A percentile compares a stretch with the other conserved stretches of the same genome.
These are phyloP conservation scores for Pelobates cultripes DNA, from an alignment of 2,797 vertebrate genomes.

Conservation along the genomic window DNA sequence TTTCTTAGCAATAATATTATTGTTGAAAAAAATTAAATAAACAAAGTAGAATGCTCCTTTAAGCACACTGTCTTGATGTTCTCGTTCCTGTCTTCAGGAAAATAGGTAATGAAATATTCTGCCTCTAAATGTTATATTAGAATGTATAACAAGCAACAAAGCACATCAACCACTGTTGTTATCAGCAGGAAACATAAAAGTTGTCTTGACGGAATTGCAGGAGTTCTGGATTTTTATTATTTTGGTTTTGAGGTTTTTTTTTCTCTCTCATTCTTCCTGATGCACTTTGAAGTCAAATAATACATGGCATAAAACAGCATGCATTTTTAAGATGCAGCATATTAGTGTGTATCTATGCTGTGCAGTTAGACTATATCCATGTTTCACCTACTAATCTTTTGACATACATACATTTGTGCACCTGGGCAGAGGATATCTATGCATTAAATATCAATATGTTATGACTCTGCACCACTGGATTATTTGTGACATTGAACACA, in stretches of 20 bases:
- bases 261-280: background rate
- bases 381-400: background rate
- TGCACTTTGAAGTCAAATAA: background rate
- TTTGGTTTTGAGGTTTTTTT: constrained; percentile 1
- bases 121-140: constrained; percentile 23
- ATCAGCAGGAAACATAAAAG: constrained; percentile 23
- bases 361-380: background rate
- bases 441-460: background rate
- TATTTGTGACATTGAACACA: background rate
- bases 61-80: background rate
- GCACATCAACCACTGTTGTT: constrained; percentile 4
- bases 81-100: constrained; percentile 6
- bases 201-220: constrained; percentile 5
- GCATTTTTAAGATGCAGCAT: background rate
- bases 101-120: constrained; percentile 25
- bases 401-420: background rate
- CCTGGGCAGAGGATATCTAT: background rate
- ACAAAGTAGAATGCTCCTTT: background rate
- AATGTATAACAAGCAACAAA: constrained; percentile 18
- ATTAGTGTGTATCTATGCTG: background rate
- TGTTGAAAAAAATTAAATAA: too few relatives aligned
- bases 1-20: too few relatives aligned
- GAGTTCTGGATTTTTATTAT: constrained; percentile 9
- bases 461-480: background rate
- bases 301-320: background rate